A percentile compares a stretch with the other conserved stretches of the same genome.
Evolutionary conservation across 2,888 invertebrate species (phyloP).

Genomic region (Latrodectus hesperus): DNA sequence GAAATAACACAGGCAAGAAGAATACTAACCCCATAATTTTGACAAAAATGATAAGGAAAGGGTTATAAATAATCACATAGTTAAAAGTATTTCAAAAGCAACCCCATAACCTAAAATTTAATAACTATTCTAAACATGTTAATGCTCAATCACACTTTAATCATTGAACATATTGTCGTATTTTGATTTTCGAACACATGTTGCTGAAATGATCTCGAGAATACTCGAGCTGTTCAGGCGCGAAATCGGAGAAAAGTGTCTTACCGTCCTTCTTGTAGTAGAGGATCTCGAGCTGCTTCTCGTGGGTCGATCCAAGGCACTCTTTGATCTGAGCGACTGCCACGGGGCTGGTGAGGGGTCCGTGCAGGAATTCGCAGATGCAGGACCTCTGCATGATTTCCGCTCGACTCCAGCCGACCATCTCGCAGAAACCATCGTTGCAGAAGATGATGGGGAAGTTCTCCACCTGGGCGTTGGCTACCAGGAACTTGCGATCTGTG

Average conservation of each 20-base stretch:
- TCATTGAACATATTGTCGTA: no score
- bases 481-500: slow-evolving; percentile 87
- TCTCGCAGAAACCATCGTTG: slow-evolving; percentile 87
- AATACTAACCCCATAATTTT: no score
- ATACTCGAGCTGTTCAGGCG: no score
- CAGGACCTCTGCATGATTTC: slow-evolving; percentile 88
- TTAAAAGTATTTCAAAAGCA: no score
- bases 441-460: slow-evolving; percentile 87
- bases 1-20: no score
- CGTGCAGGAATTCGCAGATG: slow-evolving; percentile 86
- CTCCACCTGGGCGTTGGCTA: slow-evolving; percentile 84
- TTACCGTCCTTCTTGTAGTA: slow-evolving; percentile 88
- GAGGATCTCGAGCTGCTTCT: slow-evolving; percentile 86
- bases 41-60: no score
- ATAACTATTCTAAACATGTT: no score
- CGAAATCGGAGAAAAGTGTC: slow-evolving; percentile 71
- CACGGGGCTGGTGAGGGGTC: slow-evolving; percentile 84
- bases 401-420: slow-evolving; percentile 84
- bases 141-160: no score
- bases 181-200: no score
- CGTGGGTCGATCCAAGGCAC: slow-evolving; percentile 82
- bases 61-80: no score
- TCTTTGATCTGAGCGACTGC: slow-evolving; percentile 83
- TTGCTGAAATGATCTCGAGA: no score
- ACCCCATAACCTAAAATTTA: no score